phyloP scores from a whole-genome alignment of 2,797 vertebrate species.

The Galaxias olidus region DNA sequence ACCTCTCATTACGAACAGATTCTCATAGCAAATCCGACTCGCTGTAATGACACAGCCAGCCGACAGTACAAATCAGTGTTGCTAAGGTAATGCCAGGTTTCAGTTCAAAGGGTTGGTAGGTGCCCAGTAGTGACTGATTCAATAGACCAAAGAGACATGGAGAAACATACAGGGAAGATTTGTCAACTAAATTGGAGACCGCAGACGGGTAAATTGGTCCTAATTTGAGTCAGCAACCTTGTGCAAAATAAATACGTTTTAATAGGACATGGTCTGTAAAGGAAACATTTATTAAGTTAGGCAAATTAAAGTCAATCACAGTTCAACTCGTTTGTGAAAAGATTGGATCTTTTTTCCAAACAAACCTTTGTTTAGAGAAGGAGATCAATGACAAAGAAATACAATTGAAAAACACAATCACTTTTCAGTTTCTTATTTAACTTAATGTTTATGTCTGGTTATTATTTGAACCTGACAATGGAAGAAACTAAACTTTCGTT shows the following conservation, averaged over 20 bases:
- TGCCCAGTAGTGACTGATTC: constrained; percentile 42
- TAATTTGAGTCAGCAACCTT: too few relatives aligned
- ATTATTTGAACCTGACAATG: neutral
- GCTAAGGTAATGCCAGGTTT: constrained; percentile 70
- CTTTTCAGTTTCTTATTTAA: neutral
- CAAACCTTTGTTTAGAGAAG: too few relatives aligned
- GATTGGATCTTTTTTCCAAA: too few relatives aligned
- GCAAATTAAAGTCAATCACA: neutral
- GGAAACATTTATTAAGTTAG: neutral
- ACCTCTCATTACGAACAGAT: constrained; percentile 32
- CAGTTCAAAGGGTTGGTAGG: constrained; percentile 57
- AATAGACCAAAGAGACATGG: constrained; percentile 43
- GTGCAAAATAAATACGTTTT: neutral
- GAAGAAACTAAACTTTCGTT: too few relatives aligned
- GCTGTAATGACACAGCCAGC: constrained; percentile 42
- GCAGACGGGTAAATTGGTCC: too few relatives aligned
- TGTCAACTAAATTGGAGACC: neutral
- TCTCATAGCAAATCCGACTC: constrained; percentile 22
- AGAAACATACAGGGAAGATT: constrained; percentile 14
- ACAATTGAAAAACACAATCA: too few relatives aligned
- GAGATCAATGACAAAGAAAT: too few relatives aligned
- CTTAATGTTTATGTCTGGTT: neutral
- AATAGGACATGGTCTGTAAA: neutral
- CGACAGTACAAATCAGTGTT: constrained; percentile 64
- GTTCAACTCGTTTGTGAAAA: too few relatives aligned